Evolutionary conservation across 2,888 invertebrate species (phyloP), one percentile per base, ranked within the genome.

Genomic region (Zygogramma bicolorata): DNA sequence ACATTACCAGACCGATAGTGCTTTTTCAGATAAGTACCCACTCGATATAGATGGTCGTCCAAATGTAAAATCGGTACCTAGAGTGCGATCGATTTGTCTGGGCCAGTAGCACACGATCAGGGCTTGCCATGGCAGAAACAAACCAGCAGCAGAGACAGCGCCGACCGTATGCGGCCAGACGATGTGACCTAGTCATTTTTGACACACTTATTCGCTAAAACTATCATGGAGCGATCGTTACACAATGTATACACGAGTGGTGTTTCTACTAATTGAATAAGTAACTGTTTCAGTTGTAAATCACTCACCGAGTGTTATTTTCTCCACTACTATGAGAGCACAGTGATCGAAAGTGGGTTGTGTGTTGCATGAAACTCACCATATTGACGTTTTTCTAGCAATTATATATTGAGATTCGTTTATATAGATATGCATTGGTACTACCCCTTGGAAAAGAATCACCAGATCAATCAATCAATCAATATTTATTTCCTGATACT

Each of bases 101-200:
- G 79, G 77, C 75, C 79, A 76, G 67, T 67, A 46, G 71, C 71
- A 71, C 68, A 49, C 40, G 34, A 71, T 67, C 63, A 62, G 42
- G 57, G 71, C 59, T 61, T 42, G 65, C 66, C 71, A 66, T 58
- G 63, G 72, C 65, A 53, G 61, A 53, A 62, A 27, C 70, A 49
- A 71, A 22, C 65, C 20, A 66, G 67, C 63, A 49, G 53, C 53
- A n/a, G 25, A 22, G 53, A 25, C 63, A 59, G 53, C 53, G 27
- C 25, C 53, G 25, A 25, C 53, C 71, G 71, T 74, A 75, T 77
- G 77, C 63, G 61, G 79, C 83, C 83, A 84, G 85, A 85, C 85
- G 74, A 80, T 81, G 81, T 85, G 85, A 85, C 85, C 85, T 83
- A 85, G 82, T 83, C 82, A 79, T 72, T 79, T 80, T 78, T 82